phyloP scores from a whole-genome alignment of 2,797 vertebrate genomes.

The Thamnophis elegans region DNA sequence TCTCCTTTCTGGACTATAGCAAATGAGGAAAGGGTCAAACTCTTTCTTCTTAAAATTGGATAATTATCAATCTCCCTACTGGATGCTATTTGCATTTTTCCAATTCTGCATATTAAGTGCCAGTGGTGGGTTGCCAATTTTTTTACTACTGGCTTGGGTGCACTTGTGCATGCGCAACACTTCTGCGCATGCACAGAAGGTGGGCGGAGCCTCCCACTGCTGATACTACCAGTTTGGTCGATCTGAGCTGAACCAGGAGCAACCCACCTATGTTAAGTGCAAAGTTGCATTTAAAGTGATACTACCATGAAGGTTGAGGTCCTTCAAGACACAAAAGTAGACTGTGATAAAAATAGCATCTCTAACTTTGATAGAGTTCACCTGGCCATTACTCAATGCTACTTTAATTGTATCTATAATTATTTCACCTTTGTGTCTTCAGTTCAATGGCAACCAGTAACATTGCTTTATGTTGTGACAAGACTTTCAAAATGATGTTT shows the following conservation, averaged over 20 bases:
- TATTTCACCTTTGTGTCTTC: background rate
- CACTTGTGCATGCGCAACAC: no score
- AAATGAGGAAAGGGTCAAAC: background rate
- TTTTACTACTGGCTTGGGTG: no score
- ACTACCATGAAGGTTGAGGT: background rate
- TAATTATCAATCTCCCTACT: background rate
- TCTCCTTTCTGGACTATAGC: background rate
- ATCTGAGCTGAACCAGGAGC: no score
- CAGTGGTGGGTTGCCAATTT: no score
- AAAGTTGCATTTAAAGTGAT: background rate
- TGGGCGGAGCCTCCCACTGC: no score
- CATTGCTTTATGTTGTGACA: background rate
- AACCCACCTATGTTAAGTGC: background rate
- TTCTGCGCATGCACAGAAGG: no score
- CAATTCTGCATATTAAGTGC: background rate
- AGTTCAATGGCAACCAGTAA: background rate
- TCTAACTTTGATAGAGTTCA: background rate
- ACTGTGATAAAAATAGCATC: background rate
- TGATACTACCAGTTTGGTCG: no score
- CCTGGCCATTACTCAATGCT: background rate
- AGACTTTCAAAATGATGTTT: background rate
- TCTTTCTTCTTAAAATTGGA: background rate
- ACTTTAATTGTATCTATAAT: background rate
- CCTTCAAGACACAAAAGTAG: background rate
- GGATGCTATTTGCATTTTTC: background rate